A percentile compares a stretch with the other conserved stretches of the same genome.
These are phyloP conservation scores for Vesta saturnalis DNA, from an alignment of 2,888 invertebrate genomes.

Conservation along the genomic window DNA sequence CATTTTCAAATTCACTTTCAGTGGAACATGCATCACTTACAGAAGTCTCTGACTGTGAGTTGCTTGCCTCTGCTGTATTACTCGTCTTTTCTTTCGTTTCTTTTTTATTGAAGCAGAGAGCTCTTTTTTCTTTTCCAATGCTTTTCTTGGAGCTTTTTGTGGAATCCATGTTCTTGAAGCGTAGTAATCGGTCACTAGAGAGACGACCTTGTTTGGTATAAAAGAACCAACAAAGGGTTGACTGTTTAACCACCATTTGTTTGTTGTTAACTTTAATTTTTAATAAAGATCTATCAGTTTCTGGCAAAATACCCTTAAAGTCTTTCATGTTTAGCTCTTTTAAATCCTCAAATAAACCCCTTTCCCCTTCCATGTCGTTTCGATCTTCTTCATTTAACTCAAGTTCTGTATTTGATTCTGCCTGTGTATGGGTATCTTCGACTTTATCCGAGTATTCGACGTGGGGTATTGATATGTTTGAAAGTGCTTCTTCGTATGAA, in stretches of 20 bases:
- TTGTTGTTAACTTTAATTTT: not conserved
- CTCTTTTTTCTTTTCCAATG: too few species aligned
- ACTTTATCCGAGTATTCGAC: too few species aligned
- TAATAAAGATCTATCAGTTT: not conserved
- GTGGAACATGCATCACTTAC: not conserved
- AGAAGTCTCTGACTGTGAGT: not conserved
- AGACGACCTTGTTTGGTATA: not conserved
- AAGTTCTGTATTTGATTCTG: not conserved
- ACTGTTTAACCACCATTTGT: not conserved
- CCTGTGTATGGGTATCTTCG: not conserved
- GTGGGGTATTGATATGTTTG: too few species aligned
- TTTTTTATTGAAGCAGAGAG: too few species aligned
- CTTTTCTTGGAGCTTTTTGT: not conserved
- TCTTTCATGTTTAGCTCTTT: not conserved
- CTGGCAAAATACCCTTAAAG: not conserved
- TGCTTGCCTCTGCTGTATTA: too few species aligned
- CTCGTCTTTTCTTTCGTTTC: too few species aligned
- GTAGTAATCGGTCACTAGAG: not conserved
- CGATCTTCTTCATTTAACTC: not conserved
- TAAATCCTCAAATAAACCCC: not conserved
- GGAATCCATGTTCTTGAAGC: not conserved
- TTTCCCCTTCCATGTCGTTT: not conserved
- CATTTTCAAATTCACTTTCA: not conserved
- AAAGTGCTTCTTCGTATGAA: not conserved
- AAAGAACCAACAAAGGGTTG: not conserved